Evolutionary conservation across 2,888 invertebrate genomes (phyloP).

Genomic region (Shargacucullia verbasci): DNA sequence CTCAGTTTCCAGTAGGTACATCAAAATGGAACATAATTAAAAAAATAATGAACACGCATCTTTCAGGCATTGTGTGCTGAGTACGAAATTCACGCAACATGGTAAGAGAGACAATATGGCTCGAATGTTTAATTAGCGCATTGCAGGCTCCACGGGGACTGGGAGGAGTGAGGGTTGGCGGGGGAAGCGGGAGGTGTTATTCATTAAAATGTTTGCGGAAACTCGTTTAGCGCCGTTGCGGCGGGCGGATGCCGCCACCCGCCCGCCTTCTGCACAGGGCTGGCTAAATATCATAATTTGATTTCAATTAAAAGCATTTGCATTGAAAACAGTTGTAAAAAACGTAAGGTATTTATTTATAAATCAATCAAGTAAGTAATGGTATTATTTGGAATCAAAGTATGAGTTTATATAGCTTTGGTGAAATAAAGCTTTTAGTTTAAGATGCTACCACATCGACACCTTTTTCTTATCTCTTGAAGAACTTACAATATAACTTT

Average conservation of each 20-base stretch:
- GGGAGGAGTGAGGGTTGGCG: constrained; percentile 43
- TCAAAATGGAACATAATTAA: constrained; percentile 17
- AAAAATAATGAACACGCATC: constrained; percentile 40
- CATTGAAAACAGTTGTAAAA: too few relatives aligned
- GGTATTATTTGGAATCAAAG: too few relatives aligned
- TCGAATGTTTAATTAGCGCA: constrained; percentile 89
- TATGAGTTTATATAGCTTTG: too few relatives aligned
- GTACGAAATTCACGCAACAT: constrained; percentile 76
- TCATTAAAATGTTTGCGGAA: constrained; percentile 89
- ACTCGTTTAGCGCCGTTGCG: constrained; percentile 87
- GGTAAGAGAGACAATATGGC: constrained; percentile 86
- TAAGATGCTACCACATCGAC: too few relatives aligned
- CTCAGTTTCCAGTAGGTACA: too few relatives aligned
- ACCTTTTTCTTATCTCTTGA: too few relatives aligned
- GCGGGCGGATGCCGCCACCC: constrained; percentile 73
- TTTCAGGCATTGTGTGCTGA: constrained; percentile 52
- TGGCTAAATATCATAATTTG: constrained; percentile 39
- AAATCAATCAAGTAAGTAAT: too few relatives aligned
- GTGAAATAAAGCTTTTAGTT: too few relatives aligned
- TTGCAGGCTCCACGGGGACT: constrained; percentile 73
- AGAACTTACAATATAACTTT: too few relatives aligned
- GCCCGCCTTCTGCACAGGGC: constrained; percentile 57
- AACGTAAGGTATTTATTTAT: too few relatives aligned
- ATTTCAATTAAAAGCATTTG: background rate
- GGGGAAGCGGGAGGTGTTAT: constrained; percentile 83